Evolutionary conservation across 2,797 vertebrate species (phyloP).

Genomic region (Centroberyx gerrardi): DNA sequence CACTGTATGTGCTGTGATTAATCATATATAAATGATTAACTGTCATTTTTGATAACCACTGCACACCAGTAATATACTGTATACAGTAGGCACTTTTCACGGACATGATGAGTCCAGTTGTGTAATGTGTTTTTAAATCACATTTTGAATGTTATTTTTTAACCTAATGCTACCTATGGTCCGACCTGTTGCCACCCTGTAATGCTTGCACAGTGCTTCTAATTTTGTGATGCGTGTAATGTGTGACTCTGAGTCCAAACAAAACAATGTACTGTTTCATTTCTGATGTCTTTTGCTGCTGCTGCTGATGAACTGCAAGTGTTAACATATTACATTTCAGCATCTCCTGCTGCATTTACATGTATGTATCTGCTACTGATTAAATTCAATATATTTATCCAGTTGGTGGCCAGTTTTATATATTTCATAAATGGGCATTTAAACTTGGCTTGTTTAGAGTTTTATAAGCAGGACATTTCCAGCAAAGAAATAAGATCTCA

Average conservation of each 20-base stretch:
- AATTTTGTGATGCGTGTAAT: not conserved
- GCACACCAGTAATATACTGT: constrained; percentile 1
- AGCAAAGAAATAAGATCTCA: constrained; percentile 17
- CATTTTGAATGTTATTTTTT: constrained; percentile 30
- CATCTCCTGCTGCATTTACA: not conserved
- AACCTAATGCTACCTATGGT: constrained; percentile 22
- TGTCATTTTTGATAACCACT: not conserved
- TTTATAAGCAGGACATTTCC: not conserved
- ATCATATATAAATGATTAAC: not conserved
- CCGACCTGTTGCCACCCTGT: not conserved
- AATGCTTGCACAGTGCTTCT: constrained; percentile 7
- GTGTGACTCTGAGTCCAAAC: constrained; percentile 13
- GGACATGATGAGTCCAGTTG: not conserved
- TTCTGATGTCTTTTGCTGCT: constrained; percentile 1
- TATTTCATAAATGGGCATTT: not conserved
- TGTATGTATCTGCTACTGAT: constrained; percentile 8
- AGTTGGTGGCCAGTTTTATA: not conserved
- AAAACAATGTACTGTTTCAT: constrained; percentile 8
- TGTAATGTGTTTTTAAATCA: not conserved
- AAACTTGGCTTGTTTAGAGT: not conserved
- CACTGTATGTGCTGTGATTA: not conserved
- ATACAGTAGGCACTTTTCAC: constrained; percentile 1
- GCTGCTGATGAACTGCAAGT: constrained; percentile 10
- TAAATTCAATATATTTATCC: not conserved
- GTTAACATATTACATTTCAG: not conserved